phyloP scores from a whole-genome alignment of 1,140 invertebrate genomes.

The Maniola jurtina region DNA sequence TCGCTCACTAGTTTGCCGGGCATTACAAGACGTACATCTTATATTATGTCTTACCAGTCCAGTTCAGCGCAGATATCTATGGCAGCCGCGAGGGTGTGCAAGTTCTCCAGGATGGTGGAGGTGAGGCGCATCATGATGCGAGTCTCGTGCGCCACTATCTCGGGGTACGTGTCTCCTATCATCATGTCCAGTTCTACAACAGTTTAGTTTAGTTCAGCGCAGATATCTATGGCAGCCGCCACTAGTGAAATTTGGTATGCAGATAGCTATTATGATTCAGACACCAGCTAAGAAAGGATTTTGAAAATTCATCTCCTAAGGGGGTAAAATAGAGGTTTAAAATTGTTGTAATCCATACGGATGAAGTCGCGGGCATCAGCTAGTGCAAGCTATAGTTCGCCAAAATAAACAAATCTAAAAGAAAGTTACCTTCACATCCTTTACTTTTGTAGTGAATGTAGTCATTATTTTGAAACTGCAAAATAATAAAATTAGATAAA shows the following conservation, averaged over 20 bases:
- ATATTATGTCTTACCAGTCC: slow-evolving; percentile 21
- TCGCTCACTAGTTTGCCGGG: no score
- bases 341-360: no score
- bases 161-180: slow-evolving; percentile 86
- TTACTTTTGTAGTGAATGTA: slow-evolving; percentile 87
- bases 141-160: slow-evolving; percentile 88
- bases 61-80: slow-evolving; percentile 81
- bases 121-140: slow-evolving; percentile 86
- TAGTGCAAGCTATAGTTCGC: no score
- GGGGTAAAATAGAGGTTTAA: no score
- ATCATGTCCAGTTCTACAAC: slow-evolving; percentile 86
- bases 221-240: no score
- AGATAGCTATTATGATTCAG: no score
- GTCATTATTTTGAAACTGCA: slow-evolving; percentile 83
- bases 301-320: no score
- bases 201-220: neutral
- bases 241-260: no score
- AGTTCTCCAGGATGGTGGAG: slow-evolving; percentile 81
- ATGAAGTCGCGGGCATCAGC: no score
- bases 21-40: neutral
- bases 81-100: slow-evolving; percentile 80
- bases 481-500: slow-evolving; percentile 40
- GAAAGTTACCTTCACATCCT: slow-evolving; percentile 83
- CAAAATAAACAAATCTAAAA: no score
- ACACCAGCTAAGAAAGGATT: no score